phyloP scores from a whole-genome alignment of 53 echinoderm and acorn worm species.

The Paelopatides confundens region DNA sequence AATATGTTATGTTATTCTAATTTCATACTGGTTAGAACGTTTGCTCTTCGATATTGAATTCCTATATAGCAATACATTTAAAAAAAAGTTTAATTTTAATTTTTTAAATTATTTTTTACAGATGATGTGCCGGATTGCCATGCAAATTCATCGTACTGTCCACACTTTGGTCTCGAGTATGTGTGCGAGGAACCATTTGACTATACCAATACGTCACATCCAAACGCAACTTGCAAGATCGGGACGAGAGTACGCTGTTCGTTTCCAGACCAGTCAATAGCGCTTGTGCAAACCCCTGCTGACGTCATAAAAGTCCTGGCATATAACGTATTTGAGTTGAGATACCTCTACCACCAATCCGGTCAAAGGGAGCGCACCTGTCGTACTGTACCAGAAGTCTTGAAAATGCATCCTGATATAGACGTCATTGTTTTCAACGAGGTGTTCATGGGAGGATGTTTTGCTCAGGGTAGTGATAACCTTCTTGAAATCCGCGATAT shows the following conservation, averaged over 20 bases:
- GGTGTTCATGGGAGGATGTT: constrained; percentile 93
- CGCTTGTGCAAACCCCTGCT: constrained; percentile 61
- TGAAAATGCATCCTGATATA: constrained; percentile 70
- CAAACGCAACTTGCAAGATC: constrained; percentile 45
- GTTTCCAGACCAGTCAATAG: constrained; percentile 47
- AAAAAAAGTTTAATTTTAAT: too few species aligned
- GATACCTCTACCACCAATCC: constrained; percentile 73
- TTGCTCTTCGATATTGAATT: too few species aligned
- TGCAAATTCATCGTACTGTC: constrained; percentile 61
- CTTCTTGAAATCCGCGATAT: constrained; percentile 71
- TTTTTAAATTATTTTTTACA: too few species aligned
- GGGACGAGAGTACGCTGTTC: constrained; percentile 78
- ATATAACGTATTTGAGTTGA: constrained; percentile 86
- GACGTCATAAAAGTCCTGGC: constrained; percentile 64
- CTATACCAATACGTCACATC: constrained; percentile 10
- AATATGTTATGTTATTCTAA: too few species aligned
- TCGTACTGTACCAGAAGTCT: constrained; percentile 62
- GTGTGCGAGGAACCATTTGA: constrained; percentile 64
- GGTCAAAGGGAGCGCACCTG: constrained; percentile 92
- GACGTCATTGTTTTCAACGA: constrained; percentile 93
- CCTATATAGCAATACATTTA: too few species aligned
- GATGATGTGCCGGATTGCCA: constrained; percentile 76
- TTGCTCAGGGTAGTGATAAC: constrained; percentile 55
- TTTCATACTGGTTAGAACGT: too few species aligned
- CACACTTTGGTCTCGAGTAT: constrained; percentile 77